phyloP scores from a whole-genome alignment of 2,888 invertebrate species.

The Cistogaster globosa region DNA sequence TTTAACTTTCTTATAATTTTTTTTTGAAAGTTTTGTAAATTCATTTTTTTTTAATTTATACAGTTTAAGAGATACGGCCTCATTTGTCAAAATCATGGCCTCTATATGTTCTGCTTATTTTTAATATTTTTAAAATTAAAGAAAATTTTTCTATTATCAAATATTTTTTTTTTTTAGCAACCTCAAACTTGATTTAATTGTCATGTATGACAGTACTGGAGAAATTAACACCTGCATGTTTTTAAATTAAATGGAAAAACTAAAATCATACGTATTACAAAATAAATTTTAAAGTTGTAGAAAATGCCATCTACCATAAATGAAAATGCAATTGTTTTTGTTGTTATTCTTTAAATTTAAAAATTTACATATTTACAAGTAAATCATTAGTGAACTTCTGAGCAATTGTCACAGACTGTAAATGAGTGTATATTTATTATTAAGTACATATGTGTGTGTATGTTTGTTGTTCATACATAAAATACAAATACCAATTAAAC shows the following conservation, averaged over 20 bases:
- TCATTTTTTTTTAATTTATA: no score
- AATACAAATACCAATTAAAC: conserved; percentile 66
- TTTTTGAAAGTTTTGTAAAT: no score
- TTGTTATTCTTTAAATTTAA: conserved; percentile 2
- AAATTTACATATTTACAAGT: conserved; percentile 38
- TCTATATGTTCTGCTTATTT: no score
- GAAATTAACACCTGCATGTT: no score
- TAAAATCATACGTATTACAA: conserved; percentile 27
- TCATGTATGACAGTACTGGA: no score
- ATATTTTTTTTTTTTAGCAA: no score
- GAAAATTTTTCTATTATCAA: no score
- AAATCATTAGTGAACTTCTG: conserved; percentile 2
- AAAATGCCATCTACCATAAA: conserved; percentile 51
- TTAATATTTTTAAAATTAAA: no score
- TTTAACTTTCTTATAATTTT: no score
- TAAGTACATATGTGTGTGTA: conserved; percentile 44
- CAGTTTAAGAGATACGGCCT: no score
- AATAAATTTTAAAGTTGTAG: conserved; percentile 46
- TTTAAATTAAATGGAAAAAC: not conserved
- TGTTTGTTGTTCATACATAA: conserved; percentile 61
- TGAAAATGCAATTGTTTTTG: conserved; percentile 10
- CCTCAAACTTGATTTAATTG: no score
- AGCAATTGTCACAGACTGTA: not conserved
- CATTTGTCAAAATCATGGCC: no score
- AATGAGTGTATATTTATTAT: not conserved